A percentile compares a stretch with the other conserved stretches of the same genome.
phyloP scores from a whole-genome alignment of 2,113 vertebrate genomes.

The Cairina moschata region DNA sequence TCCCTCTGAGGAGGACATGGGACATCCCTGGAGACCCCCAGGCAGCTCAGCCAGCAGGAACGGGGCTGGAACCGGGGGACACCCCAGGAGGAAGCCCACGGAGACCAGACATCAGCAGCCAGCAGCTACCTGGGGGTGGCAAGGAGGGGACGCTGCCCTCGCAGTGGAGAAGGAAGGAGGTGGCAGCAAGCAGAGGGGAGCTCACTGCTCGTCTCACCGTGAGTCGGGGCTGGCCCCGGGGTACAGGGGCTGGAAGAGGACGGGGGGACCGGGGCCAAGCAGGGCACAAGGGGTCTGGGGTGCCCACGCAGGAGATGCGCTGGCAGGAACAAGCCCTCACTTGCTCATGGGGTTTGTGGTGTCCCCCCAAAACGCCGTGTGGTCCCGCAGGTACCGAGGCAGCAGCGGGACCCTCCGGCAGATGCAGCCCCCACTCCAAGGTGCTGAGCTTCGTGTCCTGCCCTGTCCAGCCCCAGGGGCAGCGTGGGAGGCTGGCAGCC shows the following conservation, averaged over 20 bases:
- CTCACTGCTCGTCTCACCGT: background rate
- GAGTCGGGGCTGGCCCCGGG: background rate
- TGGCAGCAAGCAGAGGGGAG: background rate
- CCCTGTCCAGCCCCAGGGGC: background rate
- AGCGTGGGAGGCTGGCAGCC: background rate
- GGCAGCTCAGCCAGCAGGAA: background rate
- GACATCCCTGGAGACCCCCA: rapidly evolving
- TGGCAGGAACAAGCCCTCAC: background rate
- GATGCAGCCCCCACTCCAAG: rapidly evolving
- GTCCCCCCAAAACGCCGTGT: background rate
- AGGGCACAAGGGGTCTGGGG: background rate
- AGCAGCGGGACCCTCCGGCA: rapidly evolving
- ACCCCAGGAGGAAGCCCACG: rapidly evolving
- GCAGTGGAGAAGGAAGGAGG: background rate
- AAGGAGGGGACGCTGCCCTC: rapidly evolving
- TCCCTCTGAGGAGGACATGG: rapidly evolving
- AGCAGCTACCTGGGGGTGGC: rapidly evolving
- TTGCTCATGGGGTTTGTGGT: background rate
- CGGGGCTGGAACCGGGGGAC: rapidly evolving
- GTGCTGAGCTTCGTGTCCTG: background rate
- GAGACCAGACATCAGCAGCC: rapidly evolving
- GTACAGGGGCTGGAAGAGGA: background rate
- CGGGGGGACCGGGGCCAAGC: rapidly evolving
- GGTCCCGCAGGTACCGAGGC: rapidly evolving
- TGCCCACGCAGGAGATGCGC: rapidly evolving